Evolutionary conservation across 2,888 invertebrate genomes (phyloP), one percentile per base, ranked within the genome.

Genomic region (Lampropteryx suffumata): DNA sequence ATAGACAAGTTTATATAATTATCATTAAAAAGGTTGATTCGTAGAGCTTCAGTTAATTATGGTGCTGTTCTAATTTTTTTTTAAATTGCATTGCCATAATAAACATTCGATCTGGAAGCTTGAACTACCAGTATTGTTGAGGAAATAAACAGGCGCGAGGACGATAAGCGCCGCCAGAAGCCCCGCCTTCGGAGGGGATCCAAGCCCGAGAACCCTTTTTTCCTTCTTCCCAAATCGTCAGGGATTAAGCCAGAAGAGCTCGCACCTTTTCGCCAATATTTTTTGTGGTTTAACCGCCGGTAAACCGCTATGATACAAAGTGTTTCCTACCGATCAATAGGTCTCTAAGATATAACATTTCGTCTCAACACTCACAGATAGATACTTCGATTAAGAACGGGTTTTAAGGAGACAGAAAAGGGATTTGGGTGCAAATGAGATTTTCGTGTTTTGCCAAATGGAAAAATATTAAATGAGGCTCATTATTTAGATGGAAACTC

Each of bases 161-260:
- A 67, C 73, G 82, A 83, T 82, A 84, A 82, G 77, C 71, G 71
- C 62, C 70, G 71, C 66, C 71, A 73, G 76, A 72, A 75, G 77
- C 74, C 67, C 78, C 41, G 79, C 69, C 71, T 69, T 35, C 52
- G 37, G 71, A 71, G 72, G 61, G 74, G 77, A 76, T 77, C 74
- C 76, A 81, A 84, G 79, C 81, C 60, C 62, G 61, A 71, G 73
- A 84, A 85, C 87, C 88, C 85, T 83, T 88, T 88, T 87, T 85
- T 83, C 81, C 83, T 72, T 82, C 83, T 86, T 83, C 78, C 78
- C 82, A 87, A 89, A 89, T 89, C 84, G 86, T 83, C 82, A 75
- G 67, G 84, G 87, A 89, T 88, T 88, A 88, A 79, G 81, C 72
- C 71, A 72, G 66, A 73, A 81, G 74, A 78, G 80, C 82, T 86